phyloP scores from a whole-genome alignment of 2,888 invertebrate species.

The Belgica antarctica region DNA sequence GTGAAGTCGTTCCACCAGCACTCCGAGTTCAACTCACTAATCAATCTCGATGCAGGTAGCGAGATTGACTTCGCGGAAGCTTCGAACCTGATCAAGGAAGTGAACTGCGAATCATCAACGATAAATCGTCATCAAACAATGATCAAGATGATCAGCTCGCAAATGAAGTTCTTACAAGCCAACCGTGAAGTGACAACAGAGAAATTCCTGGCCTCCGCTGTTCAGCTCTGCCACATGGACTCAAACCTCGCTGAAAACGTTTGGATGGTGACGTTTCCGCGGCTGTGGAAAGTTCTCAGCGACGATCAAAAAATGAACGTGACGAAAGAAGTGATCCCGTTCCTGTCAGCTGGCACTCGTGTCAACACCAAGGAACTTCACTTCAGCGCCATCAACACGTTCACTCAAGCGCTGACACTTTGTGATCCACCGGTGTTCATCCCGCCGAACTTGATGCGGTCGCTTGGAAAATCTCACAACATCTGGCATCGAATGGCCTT shows the following conservation, averaged over 20 bases:
- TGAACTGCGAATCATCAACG: slow-evolving; percentile 51
- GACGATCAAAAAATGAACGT: slow-evolving; percentile 83
- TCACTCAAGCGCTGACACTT: slow-evolving; percentile 83
- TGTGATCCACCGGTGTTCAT: slow-evolving; percentile 84
- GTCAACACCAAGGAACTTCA: slow-evolving; percentile 88
- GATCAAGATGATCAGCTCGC: slow-evolving; percentile 55
- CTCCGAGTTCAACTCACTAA: slow-evolving; percentile 62
- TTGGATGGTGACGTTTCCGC: slow-evolving; percentile 85
- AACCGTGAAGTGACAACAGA: slow-evolving; percentile 77
- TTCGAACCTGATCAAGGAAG: slow-evolving; percentile 53
- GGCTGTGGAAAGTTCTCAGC: slow-evolving; percentile 80
- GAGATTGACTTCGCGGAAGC: slow-evolving; percentile 66
- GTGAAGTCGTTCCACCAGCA: background rate
- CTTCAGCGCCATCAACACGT: slow-evolving; percentile 89
- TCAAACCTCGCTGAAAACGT: slow-evolving; percentile 83
- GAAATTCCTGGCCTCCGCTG: slow-evolving; percentile 75
- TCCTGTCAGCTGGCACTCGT: slow-evolving; percentile 90
- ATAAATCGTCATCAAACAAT: slow-evolving; percentile 51
- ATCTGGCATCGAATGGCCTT: slow-evolving; percentile 93
- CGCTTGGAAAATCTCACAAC: slow-evolving; percentile 91
- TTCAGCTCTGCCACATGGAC: slow-evolving; percentile 91
- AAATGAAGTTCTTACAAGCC: slow-evolving; percentile 78
- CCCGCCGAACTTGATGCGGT: slow-evolving; percentile 80
- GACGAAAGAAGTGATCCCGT: slow-evolving; percentile 81
- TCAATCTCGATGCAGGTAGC: slow-evolving; percentile 61